Base-by-base conservation (phyloP, 1,140 invertebrate genomes). In the Listronotus bonariensis region DNA sequence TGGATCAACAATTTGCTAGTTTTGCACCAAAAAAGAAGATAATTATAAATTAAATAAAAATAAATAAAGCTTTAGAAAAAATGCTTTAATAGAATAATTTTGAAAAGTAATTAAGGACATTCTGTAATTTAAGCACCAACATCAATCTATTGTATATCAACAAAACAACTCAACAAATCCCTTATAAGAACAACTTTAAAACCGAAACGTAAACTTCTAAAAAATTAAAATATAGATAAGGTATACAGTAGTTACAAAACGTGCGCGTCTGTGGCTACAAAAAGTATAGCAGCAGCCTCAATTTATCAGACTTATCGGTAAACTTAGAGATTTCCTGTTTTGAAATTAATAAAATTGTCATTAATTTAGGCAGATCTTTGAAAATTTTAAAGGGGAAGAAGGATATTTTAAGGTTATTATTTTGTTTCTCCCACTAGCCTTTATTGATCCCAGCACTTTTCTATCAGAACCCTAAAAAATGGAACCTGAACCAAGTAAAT, bases 291-390 rank as follows among this genome's bases (percentile, higher is more conserved):
- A 65, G 67, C 62, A 68, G 67, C 67, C 67, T 68, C 63, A 66
- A 43, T 43, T 56, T 46, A 66, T 68, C 67, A 68, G 67, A 68
- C 63, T 68, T 61, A 65, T 57, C n/a, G 41, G 56, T 49, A 65
- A 32, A 40, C 45, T 38, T 52, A 14, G 8, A 36, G 10, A 17
- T 52, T 52, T 52, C 17, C 49, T 52, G n/a, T 52, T 20, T 36
- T 36, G n/a, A 20, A 32, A 31, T 36, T 52, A 20, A 36, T 10
- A 36, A 36, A 36, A 36, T 36, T 36, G 34, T 36, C 34, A 36
- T 36, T 36, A 36, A 36, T 36, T 36, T 36, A 36, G 34, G 34
- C 34, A 36, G 34, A 36, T 36, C 34, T 36, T 14, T 45, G 14
- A 45, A 45, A 3, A 41, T 7, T 45, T 45, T 45, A 11, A 14